Conservation (phyloP, 2,113 vertebrate species). For the Saccopteryx leptura region DNA sequence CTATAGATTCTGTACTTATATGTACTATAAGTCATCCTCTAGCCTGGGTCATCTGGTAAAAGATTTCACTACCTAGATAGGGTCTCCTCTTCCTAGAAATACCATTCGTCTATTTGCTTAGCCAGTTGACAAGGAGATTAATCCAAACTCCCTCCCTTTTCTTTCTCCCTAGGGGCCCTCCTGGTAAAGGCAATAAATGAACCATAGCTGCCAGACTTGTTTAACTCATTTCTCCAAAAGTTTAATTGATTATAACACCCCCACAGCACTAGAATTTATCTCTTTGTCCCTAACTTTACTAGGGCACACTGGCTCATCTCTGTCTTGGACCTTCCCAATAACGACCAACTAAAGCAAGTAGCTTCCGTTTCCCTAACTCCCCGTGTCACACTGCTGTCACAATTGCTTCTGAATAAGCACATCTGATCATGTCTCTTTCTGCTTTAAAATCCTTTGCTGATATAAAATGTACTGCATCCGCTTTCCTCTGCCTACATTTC, state of each 20-base stretch:
- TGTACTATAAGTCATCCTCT: background rate
- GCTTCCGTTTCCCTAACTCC: background rate
- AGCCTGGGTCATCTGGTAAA: constrained; percentile 1
- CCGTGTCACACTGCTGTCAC: background rate
- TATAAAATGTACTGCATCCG: background rate
- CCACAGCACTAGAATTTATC: background rate
- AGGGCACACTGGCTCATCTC: background rate
- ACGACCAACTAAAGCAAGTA: background rate
- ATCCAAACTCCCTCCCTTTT: background rate
- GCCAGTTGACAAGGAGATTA: background rate
- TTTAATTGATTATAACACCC: background rate
- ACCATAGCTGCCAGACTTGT: background rate
- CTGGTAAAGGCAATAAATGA: background rate
- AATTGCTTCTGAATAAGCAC: background rate
- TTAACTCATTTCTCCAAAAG: background rate
- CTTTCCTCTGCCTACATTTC: background rate
- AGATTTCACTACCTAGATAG: background rate
- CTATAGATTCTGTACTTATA: background rate
- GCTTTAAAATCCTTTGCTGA: background rate
- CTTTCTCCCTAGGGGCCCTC: background rate
- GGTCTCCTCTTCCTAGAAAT: background rate
- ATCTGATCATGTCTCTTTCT: background rate
- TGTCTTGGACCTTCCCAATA: background rate
- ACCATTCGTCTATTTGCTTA: background rate
- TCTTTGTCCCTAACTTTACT: background rate